Percentiles rank a stretch among this genome's conserved stretches.
phyloP scores from a whole-genome alignment of 1,140 invertebrate species.

The Diorhabda sublineata region DNA sequence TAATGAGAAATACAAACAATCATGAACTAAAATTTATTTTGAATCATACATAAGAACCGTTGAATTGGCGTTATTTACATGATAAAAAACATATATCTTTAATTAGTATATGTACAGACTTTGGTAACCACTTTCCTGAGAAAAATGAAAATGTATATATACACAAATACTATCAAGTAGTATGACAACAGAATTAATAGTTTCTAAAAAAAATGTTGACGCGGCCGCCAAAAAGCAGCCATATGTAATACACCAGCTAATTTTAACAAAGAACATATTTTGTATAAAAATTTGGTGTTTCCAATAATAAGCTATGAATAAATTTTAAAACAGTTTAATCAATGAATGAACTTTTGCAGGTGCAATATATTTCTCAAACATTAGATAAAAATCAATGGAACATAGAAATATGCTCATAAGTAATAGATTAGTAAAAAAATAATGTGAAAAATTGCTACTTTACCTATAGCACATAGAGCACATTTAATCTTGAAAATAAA shows the following conservation, averaged over 20 bases:
- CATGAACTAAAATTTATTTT: constrained; percentile 27
- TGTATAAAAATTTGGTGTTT: not conserved
- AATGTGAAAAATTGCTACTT: too few relatives aligned
- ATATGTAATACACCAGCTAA: not conserved
- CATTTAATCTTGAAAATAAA: too few relatives aligned
- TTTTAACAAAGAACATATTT: not conserved
- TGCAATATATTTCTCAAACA: too few relatives aligned
- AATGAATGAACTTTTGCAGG: too few relatives aligned
- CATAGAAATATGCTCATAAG: too few relatives aligned
- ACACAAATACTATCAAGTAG: constrained; percentile 9
- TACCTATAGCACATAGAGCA: too few relatives aligned
- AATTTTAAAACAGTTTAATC: too few relatives aligned
- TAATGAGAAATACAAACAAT: not conserved
- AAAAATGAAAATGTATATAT: constrained; percentile 22
- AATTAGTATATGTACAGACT: constrained; percentile 34
- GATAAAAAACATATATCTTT: constrained; percentile 34
- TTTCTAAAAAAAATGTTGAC: constrained; percentile 10
- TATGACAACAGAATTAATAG: constrained; percentile 15
- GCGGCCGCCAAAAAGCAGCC: constrained; percentile 6
- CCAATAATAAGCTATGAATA: too few relatives aligned
- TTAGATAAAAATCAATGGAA: too few relatives aligned
- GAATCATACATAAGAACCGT: constrained; percentile 29
- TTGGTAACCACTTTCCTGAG: constrained; percentile 34
- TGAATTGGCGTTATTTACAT: constrained; percentile 33
- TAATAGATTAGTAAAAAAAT: too few relatives aligned